Percentiles rank a stretch among this genome's conserved stretches.
phyloP scores from a whole-genome alignment of 2,888 invertebrate genomes.

The Leucophenga maculata region DNA sequence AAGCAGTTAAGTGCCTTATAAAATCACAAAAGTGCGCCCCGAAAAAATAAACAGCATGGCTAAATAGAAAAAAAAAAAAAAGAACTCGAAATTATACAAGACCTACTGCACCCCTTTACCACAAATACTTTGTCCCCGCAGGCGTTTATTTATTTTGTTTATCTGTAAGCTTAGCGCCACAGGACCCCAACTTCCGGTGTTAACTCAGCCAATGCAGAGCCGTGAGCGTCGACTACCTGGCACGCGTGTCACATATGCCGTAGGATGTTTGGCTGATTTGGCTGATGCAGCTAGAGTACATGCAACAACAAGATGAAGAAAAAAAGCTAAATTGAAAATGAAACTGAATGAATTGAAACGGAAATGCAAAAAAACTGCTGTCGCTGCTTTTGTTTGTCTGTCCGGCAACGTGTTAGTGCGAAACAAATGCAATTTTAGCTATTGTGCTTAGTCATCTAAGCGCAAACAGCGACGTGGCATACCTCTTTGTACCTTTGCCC shows the following conservation, averaged over 20 bases:
- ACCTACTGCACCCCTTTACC: slow-evolving; percentile 26
- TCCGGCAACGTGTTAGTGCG: slow-evolving; percentile 66
- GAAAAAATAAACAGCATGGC: slow-evolving; percentile 18
- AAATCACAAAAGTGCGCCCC: slow-evolving; percentile 24
- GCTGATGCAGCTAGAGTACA: background rate
- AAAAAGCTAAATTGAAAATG: slow-evolving; percentile 36
- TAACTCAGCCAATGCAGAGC: background rate
- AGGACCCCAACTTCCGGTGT: slow-evolving; percentile 28
- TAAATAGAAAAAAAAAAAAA: slow-evolving; percentile 28
- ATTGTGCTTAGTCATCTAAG: slow-evolving; percentile 34
- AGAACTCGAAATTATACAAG: slow-evolving; percentile 36
- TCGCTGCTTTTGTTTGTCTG: background rate
- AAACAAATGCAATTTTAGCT: slow-evolving; percentile 66
- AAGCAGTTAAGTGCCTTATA: slow-evolving; percentile 61
- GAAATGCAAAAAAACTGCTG: slow-evolving; percentile 52
- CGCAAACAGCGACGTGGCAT: background rate
- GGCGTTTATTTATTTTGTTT: slow-evolving; percentile 64
- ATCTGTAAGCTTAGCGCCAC: slow-evolving; percentile 50
- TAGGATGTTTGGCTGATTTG: background rate
- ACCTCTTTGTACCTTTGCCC: too few species aligned
- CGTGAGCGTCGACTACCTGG: background rate
- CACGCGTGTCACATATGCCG: background rate
- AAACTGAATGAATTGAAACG: slow-evolving; percentile 38
- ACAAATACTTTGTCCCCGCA: slow-evolving; percentile 53
- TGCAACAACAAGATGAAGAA: slow-evolving; percentile 14